These are phyloP conservation scores for Dendronephthya gigantea DNA, from an alignment of 64 coral and sea anemone species.

Conservation along the genomic window DNA sequence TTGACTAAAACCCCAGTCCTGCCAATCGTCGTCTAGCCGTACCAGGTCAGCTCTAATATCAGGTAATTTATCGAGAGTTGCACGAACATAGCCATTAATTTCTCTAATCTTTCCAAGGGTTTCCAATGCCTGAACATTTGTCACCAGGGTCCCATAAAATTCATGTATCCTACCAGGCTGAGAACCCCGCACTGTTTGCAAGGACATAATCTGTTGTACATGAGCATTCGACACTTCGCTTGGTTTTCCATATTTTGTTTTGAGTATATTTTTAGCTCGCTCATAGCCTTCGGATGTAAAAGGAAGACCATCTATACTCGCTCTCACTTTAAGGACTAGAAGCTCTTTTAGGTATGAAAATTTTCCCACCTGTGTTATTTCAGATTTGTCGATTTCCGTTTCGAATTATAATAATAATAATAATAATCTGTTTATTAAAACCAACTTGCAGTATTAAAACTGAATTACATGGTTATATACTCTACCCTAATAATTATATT, in stretches of 20 bases:
- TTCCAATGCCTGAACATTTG: constrained; percentile 1
- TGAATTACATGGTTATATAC: too few species aligned
- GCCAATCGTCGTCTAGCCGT: constrained; percentile 19
- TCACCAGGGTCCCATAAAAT: constrained; percentile 17
- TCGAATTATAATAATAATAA: too few species aligned
- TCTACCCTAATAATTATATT: too few species aligned
- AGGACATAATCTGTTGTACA: constrained; percentile 6
- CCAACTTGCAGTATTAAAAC: too few species aligned
- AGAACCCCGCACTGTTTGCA: constrained; percentile 29
- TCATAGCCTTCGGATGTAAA: constrained; percentile 27
- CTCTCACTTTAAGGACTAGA: constrained; percentile 21
- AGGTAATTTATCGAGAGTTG: constrained; percentile 24
- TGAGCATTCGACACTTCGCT: constrained; percentile 31
- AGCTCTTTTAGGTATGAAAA: constrained; percentile 22
- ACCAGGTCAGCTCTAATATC: constrained; percentile 24
- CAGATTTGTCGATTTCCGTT: constrained; percentile 26
- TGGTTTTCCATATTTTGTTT: constrained; percentile 26
- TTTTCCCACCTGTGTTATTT: constrained; percentile 26
- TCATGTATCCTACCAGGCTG: constrained; percentile 30
- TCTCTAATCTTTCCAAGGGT: constrained; percentile 18
- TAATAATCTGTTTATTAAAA: too few species aligned
- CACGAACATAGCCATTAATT: constrained; percentile 20
- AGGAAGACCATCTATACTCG: constrained; percentile 4
- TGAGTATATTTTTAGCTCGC: constrained; percentile 36
- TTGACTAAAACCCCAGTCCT: constrained; percentile 17